These are phyloP conservation scores for Nerophis ophidion DNA, from an alignment of 2,113 vertebrate species.

Conservation along the genomic window DNA sequence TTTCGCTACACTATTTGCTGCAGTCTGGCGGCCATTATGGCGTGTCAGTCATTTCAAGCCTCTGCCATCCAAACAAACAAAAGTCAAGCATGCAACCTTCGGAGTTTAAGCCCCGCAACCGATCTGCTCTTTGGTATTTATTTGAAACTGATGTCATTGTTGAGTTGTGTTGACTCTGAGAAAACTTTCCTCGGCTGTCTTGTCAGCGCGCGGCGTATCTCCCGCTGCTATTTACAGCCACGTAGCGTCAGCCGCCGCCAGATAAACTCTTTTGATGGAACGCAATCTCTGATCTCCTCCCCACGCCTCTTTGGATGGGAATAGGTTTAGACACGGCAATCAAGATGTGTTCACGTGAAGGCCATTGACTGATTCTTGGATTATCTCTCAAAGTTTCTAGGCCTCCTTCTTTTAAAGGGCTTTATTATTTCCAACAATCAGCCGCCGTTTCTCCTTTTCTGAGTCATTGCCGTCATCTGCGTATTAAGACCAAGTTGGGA, in stretches of 20 bases:
- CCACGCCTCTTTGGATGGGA: constrained; percentile 47
- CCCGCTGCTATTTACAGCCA: constrained; percentile 48
- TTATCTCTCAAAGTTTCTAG: constrained; percentile 53
- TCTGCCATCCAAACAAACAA: neutral
- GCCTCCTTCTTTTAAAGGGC: constrained; percentile 36
- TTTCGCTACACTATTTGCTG: neutral
- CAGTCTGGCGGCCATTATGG: neutral
- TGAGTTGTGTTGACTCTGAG: neutral
- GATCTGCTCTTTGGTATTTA: neutral
- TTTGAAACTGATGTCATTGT: no score
- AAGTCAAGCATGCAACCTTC: no score
- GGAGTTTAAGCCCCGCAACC: constrained; percentile 1
- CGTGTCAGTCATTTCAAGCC: neutral
- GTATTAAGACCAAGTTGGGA: constrained; percentile 34
- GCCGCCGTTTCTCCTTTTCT: constrained; percentile 16
- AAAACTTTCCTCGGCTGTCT: constrained; percentile 7
- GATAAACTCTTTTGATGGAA: constrained; percentile 67
- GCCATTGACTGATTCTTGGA: constrained; percentile 62
- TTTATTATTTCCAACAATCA: constrained; percentile 41
- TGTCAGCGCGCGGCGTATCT: constrained; percentile 8
- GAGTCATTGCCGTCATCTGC: constrained; percentile 34
- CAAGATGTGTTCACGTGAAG: constrained; percentile 55
- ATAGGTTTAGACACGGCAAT: constrained; percentile 67
- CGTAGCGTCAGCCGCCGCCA: constrained; percentile 29
- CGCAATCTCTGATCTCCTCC: constrained; percentile 56